Conservation (phyloP, 2,113 vertebrate genomes). For the Tringa solitaria region DNA sequence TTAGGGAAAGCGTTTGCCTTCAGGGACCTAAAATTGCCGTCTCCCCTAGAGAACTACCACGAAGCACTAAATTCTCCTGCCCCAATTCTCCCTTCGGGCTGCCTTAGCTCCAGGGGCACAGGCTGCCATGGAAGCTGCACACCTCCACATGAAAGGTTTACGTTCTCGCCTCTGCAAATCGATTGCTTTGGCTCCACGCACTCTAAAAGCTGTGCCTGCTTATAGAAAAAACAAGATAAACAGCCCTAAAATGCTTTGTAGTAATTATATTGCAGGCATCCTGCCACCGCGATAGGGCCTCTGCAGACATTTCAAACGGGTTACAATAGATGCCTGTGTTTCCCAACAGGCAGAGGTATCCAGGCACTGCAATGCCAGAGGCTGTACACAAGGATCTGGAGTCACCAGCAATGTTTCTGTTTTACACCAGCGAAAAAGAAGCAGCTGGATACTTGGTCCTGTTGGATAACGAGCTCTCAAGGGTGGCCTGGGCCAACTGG, state of each 20-base stretch:
- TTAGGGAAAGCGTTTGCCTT: background rate
- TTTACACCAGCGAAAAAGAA: background rate
- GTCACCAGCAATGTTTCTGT: background rate
- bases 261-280: background rate
- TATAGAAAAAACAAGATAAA: background rate
- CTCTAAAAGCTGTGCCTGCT: background rate
- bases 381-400: background rate
- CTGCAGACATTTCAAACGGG: background rate
- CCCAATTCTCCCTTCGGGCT: background rate
- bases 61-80: background rate
- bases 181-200: background rate
- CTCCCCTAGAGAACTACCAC: background rate
- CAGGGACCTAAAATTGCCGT: background rate
- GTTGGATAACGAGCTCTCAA: background rate
- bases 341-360: background rate
- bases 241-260: background rate
- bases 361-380: background rate
- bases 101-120: background rate
- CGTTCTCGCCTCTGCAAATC: background rate
- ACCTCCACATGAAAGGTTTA: background rate
- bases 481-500: background rate
- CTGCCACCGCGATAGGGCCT: background rate
- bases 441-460: background rate
- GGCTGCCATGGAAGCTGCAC: fast-evolving
- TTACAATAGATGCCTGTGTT: background rate